A percentile compares a stretch with the other conserved stretches of the same genome.
phyloP scores from a whole-genome alignment of 2,888 invertebrate species.

The Agrilus cyanescens region DNA sequence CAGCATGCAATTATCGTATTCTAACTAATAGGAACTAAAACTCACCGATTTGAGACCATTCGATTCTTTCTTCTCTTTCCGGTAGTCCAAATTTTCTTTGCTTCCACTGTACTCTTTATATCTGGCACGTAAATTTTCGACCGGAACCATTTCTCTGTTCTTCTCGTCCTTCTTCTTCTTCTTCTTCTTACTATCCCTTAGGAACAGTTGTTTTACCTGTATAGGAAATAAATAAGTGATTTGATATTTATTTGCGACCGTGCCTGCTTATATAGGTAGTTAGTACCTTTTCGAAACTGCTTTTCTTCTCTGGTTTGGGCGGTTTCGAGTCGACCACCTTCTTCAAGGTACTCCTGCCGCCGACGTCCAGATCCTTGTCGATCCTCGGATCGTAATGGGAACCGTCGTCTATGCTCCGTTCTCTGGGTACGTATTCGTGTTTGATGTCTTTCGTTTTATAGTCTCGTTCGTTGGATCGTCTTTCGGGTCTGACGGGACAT shows the following conservation, averaged over 20 bases:
- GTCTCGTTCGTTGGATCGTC: conserved; percentile 28
- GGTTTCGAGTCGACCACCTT: conserved; percentile 37
- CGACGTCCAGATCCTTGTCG: conserved; percentile 39
- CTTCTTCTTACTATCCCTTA: conserved; percentile 56
- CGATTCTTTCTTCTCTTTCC: conserved; percentile 34
- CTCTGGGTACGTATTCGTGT: conserved; percentile 43
- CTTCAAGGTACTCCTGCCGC: conserved; percentile 30
- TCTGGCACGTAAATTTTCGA: conserved; percentile 42
- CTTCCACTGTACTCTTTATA: conserved; percentile 50
- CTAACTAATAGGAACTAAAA: conserved; percentile 8
- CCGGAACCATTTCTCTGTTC: conserved; percentile 37
- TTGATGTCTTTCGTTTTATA: conserved; percentile 38
- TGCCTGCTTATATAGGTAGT: conserved; percentile 4
- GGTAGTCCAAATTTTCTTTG: conserved; percentile 33
- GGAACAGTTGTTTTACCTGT: conserved; percentile 64
- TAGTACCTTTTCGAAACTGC: conserved; percentile 59
- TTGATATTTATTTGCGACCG: background rate
- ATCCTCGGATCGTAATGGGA: conserved; percentile 53
- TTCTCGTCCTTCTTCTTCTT: conserved; percentile 50
- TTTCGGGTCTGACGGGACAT: conserved; percentile 22
- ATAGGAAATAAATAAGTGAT: conserved; percentile 2
- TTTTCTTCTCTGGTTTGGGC: conserved; percentile 54
- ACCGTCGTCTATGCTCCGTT: conserved; percentile 53
- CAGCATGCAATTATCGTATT: too few species aligned
- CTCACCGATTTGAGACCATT: conserved; percentile 28